A percentile compares a stretch with the other conserved stretches of the same genome.
phyloP scores from a whole-genome alignment of 2,797 vertebrate genomes.

The Peromyscus nudipes region DNA sequence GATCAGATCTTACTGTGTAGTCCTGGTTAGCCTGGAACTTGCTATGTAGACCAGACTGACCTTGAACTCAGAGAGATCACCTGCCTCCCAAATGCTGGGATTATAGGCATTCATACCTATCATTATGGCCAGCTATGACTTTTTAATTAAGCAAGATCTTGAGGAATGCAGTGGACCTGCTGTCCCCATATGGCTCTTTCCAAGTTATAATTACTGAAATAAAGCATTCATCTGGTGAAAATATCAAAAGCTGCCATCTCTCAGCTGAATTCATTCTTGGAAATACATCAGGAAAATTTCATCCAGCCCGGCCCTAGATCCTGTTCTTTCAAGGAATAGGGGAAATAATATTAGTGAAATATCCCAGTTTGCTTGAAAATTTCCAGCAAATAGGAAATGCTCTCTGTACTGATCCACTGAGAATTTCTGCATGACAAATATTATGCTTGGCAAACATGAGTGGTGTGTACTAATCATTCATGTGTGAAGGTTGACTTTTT shows the following conservation, averaged over 20 bases:
- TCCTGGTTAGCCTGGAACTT: background rate
- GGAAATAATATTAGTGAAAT: background rate
- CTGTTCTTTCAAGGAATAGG: background rate
- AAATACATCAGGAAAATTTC: background rate
- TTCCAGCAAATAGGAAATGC: background rate
- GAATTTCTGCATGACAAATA: background rate
- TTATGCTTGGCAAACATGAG: background rate
- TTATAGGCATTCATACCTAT: background rate
- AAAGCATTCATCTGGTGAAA: conserved; percentile 58
- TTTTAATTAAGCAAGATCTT: conserved; percentile 46
- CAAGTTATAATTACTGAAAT: conserved; percentile 61
- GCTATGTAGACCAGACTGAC: background rate
- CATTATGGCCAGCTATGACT: background rate
- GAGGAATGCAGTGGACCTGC: background rate
- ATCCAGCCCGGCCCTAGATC: background rate
- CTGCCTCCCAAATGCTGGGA: background rate
- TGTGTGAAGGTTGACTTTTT: background rate
- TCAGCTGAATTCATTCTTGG: conserved; percentile 5
- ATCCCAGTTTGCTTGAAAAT: background rate
- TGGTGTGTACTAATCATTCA: background rate
- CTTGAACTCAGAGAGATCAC: background rate
- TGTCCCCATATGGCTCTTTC: background rate
- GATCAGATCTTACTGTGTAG: background rate
- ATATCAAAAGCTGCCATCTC: background rate
- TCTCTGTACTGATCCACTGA: background rate